phyloP scores from a whole-genome alignment of 1,140 invertebrate species.

The Formica exsecta region DNA sequence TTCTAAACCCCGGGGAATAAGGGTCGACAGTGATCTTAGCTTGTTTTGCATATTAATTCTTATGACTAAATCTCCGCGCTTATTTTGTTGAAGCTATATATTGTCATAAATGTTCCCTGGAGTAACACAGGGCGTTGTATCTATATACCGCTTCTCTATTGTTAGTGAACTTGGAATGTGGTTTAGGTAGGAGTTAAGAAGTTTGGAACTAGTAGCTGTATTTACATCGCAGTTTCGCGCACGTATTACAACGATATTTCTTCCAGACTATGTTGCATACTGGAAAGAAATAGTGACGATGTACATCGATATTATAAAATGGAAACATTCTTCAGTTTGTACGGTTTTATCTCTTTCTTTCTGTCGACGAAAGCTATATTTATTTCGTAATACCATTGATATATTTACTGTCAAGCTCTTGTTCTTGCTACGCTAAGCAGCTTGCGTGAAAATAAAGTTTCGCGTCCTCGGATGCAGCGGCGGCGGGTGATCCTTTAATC shows the following conservation, averaged over 20 bases:
- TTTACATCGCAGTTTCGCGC: constrained; percentile 30
- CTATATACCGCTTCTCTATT: constrained; percentile 44
- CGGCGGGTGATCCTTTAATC: constrained; percentile 65
- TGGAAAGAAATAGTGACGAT: background rate
- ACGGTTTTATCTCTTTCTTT: background rate
- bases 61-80: constrained; percentile 25
- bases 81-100: background rate
- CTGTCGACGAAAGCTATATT: constrained; percentile 10
- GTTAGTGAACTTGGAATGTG: constrained; percentile 27
- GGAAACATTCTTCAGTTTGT: background rate
- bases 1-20: background rate
- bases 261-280: background rate
- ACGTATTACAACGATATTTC: constrained; percentile 43
- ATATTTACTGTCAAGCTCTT: constrained; percentile 51
- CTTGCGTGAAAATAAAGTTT: constrained; percentile 62
- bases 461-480: constrained; percentile 35
- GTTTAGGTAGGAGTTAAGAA: constrained; percentile 51
- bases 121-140: constrained; percentile 1
- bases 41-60: constrained; percentile 50
- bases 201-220: constrained; percentile 41
- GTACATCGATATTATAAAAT: background rate
- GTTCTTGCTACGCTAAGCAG: constrained; percentile 54
- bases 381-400: constrained; percentile 55
- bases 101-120: constrained; percentile 42
- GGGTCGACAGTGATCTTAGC: background rate